These are phyloP conservation scores for Invenusta paracnida DNA, from an alignment of 2,888 invertebrate genomes.

Conservation along the genomic window DNA sequence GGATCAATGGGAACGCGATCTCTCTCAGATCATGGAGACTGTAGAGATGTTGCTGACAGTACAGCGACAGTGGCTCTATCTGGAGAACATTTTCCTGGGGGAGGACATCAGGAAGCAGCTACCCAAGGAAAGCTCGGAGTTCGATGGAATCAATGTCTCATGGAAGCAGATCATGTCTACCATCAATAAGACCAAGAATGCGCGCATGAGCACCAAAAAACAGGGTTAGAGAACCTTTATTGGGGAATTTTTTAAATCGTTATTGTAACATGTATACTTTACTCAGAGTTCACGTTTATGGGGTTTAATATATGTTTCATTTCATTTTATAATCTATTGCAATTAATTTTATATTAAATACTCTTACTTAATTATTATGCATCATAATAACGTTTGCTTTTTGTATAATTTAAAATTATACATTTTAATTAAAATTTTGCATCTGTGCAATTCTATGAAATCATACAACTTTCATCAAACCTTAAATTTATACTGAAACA, in stretches of 20 bases:
- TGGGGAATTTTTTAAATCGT: conserved; percentile 17
- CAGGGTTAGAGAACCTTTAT: conserved; percentile 57
- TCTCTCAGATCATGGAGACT: conserved; percentile 76
- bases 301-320: background rate
- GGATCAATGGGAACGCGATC: conserved; percentile 77
- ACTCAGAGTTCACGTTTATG: background rate
- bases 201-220: conserved; percentile 59
- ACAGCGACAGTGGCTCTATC: conserved; percentile 77
- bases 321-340: background rate
- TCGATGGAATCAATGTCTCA: conserved; percentile 69
- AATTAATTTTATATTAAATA: too few relatives aligned
- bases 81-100: conserved; percentile 79
- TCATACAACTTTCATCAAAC: too few relatives aligned
- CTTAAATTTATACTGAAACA: too few relatives aligned
- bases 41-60: conserved; percentile 75
- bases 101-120: conserved; percentile 81
- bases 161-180: conserved; percentile 69
- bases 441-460: too few relatives aligned
- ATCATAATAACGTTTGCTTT: too few relatives aligned
- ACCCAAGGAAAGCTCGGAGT: conserved; percentile 69
- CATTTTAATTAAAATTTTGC: too few relatives aligned
- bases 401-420: too few relatives aligned
- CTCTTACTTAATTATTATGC: too few relatives aligned
- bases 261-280: background rate
- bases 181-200: conserved; percentile 59